Percentiles rank a stretch among this genome's conserved stretches.
phyloP scores from a whole-genome alignment of 1,140 invertebrate species.

The Caerostris darwini region DNA sequence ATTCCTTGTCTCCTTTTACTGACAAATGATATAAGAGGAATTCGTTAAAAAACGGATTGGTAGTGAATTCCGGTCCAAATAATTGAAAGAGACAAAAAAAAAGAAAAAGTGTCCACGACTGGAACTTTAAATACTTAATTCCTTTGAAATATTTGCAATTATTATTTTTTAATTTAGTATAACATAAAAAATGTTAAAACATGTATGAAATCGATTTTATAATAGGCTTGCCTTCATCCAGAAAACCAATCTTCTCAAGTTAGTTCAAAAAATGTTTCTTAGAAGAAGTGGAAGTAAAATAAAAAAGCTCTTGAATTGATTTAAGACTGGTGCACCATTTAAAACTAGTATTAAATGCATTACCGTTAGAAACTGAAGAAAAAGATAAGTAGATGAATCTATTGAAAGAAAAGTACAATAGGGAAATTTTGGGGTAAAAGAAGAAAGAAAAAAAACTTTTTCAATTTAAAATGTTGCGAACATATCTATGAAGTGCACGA shows the following conservation, averaged over 20 bases:
- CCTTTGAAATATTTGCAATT: no score
- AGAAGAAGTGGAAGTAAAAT: neutral
- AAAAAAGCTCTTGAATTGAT: neutral
- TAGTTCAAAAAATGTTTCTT: neutral
- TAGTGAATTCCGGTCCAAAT: no score
- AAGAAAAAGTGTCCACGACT: no score
- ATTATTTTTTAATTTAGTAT: neutral
- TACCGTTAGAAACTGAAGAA: neutral
- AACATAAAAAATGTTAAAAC: neutral
- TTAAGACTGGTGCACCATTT: neutral
- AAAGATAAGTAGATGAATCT: neutral
- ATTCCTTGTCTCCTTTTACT: no score
- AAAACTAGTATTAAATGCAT: conserved; percentile 11
- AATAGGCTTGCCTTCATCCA: conserved; percentile 20
- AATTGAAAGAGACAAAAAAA: no score
- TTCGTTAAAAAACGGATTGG: no score
- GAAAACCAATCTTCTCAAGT: conserved; percentile 2
- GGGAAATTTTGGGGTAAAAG: no score
- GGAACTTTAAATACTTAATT: no score
- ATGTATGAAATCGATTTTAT: conserved; percentile 8
- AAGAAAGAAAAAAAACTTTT: no score
- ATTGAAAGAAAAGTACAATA: neutral
- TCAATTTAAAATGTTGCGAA: no score
- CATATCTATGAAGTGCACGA: no score
- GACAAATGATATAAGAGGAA: no score